Base-by-base conservation (phyloP, 2,113 vertebrate genomes). In the Tor tambroides region DNA sequence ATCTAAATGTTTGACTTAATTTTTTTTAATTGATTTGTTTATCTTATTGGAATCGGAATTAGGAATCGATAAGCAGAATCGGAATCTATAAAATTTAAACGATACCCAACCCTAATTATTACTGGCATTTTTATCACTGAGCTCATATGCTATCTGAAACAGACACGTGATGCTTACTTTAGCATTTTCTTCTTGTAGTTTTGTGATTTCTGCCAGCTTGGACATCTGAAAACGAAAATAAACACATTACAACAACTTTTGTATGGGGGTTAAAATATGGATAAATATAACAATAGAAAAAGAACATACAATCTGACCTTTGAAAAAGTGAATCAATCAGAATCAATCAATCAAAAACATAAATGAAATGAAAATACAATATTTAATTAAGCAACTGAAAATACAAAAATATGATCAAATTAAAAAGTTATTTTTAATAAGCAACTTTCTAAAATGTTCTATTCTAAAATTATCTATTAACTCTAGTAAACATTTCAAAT, bases 121-220 rank as follows among this genome's bases (percentile, higher is more conserved):
- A 65, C 32, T 43, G 35, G 1, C 56, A n/a, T 63, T 15, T 56
- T 80, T 80, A 35, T 26, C 10, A 8, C 6, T 14, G 15, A 69
- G 43, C 30, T 28, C 5, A 83, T 5, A 35, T 7, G 15, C 38
- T 38, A 21, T n/a, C 9, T 15, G 30, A 15, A 49, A 74, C 0
- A 74, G 43, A 46, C 9, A 7, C 5, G 3, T 80, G 26, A 65
- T 8, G n/a, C 56, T 90, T 89, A 96, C 95, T 96, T 97, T 97
- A 3, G 91, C 88, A 1, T 95, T 91, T 82, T 97, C 96, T 3
- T 97, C 96, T 89, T 96, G 96, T 6, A 97, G 93, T 91, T 92
- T 95, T 59, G 89, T 90, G 15, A 95, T 75, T 81, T 97, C 96
- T 0, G 93, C 92, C 85, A 96, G 95, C 90, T 95, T 96, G 78